Evolutionary conservation across 2,113 vertebrate species (phyloP), one percentile per base, ranked within the genome.

Genomic region (Lanius collurio): DNA sequence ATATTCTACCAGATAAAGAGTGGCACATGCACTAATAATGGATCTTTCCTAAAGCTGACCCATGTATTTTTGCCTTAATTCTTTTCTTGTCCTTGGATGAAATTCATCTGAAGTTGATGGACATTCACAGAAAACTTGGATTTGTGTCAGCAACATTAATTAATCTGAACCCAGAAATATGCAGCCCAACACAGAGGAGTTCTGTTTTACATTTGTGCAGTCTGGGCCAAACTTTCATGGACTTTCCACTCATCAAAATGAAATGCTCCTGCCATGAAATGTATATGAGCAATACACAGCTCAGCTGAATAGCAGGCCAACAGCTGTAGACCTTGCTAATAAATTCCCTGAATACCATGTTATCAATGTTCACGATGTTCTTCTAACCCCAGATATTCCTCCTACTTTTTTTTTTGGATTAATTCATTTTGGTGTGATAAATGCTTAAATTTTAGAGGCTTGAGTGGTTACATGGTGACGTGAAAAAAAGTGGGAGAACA

Each of bases 241-340:
- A 95, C 86, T 95, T 96, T 87, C 78, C 86, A 81, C 86, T 90
- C 93, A 87, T 78, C 86, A 89, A 83, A 92, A 92, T 89, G 56
- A 96, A 96, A 90, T 70, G 68, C 80, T 93, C 19, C 80, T 89
- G 83, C 76, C 90, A 84, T 96, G 95, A 95, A 96, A 97, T 96
- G 88, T 93, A 94, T 96, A 82, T 93, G 88, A 94, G 86, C 2
- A 17, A 90, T 30, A 41, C 69, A 78, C 60, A 75, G 85, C 90
- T 90, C 77, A 65, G 74, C 69, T 87, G 83, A 95, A 92, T 87
- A 96, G 86, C 73, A 93, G 60, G 69, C 93, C 73, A 93, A 94
- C 94, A 97, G 94, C 96, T 97, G 96, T 96, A 90, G 95, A 92
- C 56, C 89, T 93, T 63, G 82, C 73, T 89, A 89, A 93, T 94